Base-by-base conservation (phyloP, 2,888 invertebrate genomes). In the Caenorhabditis doughertyi region DNA sequence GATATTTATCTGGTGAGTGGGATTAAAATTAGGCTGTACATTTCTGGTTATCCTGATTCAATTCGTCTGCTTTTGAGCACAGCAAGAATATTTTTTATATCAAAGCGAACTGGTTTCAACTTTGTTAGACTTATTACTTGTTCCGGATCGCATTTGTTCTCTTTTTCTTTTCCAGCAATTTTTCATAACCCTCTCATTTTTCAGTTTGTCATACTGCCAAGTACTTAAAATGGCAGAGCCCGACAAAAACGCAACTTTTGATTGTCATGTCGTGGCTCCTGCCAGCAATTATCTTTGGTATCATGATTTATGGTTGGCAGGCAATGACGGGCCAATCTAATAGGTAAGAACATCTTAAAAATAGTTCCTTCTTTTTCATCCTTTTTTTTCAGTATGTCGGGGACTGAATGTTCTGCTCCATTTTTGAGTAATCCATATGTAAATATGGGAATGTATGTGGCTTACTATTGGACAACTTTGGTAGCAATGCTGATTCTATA, bases 171-270 rank as follows among this genome's bases (percentile, higher is more conserved):
- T n/a, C n/a, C n/a, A n/a, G n/a, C n/a, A 39, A 39, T 3, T 11
- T 3, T 39, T 16, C 11, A 39, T 13, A 39, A 67, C 42, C 32
- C 18, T 23, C 11, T 5, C n/a, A 39, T 42, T 64, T 80, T 73
- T 88, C 87, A 71, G 92, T 92, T 9, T 90, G 90, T 44, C 89
- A 92, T 62, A 89, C 92, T 11, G 92, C 92, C 27, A 87, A 87
- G 68, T 92, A 92, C 73, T 79, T 92, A 7, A 90, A 90, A 79
- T 92, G 92, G 92, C 91, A 92, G 72, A 89, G 98, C 4, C 96
- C 97, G 91, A 95, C 95, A 84, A 95, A 96, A 89, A 97, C 88
- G 5, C 85, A 85, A 82, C 64, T 87, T 35, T 74, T 89, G 23
- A 92, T 92, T 55, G 68, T 89, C 60, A 60, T 90, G 64, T 90